phyloP scores from a whole-genome alignment of 2,113 vertebrate genomes.

The Pterocles gutturalis region DNA sequence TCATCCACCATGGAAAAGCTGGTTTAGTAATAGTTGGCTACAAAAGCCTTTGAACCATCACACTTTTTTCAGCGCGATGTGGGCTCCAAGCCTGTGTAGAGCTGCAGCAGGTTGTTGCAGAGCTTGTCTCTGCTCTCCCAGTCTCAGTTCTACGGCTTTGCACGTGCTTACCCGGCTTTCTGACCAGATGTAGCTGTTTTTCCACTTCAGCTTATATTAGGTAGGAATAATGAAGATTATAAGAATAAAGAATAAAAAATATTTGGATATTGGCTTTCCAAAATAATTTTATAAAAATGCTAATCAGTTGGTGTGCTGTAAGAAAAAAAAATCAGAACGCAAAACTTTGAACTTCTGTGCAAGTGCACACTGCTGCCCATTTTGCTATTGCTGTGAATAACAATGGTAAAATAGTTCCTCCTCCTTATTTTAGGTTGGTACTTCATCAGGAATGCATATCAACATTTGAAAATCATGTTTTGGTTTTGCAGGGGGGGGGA shows the following conservation, averaged over 20 bases:
- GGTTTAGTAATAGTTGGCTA: neutral
- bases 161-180: neutral
- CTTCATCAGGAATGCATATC: neutral
- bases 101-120: neutral
- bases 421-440: neutral
- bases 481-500: neutral
- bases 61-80: fast-evolving
- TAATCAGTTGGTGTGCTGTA: neutral
- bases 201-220: neutral
- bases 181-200: neutral
- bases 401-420: neutral
- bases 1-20: neutral
- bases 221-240: neutral
- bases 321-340: neutral
- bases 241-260: neutral
- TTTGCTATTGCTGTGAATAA: neutral
- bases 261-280: neutral
- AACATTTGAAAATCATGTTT: neutral
- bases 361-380: neutral
- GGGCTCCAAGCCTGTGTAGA: neutral
- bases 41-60: neutral
- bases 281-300: neutral
- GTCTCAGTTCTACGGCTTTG: neutral
- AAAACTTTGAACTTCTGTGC: neutral
- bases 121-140: fast-evolving